These are phyloP conservation scores for Taeniopygia guttata DNA, from an alignment of 2,797 vertebrate species.

Conservation along the genomic window DNA sequence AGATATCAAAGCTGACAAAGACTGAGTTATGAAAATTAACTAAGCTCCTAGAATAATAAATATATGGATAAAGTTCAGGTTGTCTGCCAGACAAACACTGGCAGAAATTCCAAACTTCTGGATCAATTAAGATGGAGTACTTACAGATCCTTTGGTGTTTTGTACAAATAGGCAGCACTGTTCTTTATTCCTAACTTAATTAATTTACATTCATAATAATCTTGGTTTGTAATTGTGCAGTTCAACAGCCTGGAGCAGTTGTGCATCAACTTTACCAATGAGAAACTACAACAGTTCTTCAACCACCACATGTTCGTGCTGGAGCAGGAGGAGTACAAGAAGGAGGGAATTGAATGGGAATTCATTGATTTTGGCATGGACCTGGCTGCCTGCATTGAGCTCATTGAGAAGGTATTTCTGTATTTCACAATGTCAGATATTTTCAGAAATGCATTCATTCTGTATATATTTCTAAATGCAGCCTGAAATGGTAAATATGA, in stretches of 20 bases:
- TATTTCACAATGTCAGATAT: background rate
- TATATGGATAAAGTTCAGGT: background rate
- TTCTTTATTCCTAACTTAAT: background rate
- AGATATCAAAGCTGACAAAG: background rate
- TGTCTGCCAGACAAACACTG: background rate
- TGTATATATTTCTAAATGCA: background rate
- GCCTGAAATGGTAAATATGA: background rate
- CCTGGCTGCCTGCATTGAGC: background rate
- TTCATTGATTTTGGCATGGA: background rate
- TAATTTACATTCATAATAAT: background rate
- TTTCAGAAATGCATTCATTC: background rate
- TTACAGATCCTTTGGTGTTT: background rate
- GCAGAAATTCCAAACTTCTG: background rate
- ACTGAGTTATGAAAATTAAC: background rate
- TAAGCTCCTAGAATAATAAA: background rate
- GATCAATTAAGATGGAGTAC: background rate
- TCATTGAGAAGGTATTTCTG: background rate
- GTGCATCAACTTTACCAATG: constrained; percentile 90
- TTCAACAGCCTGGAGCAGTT: constrained; percentile 89
- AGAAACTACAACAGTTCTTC: constrained; percentile 85
- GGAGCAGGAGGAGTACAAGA: background rate
- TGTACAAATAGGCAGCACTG: background rate
- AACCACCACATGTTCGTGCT: constrained; percentile 77
- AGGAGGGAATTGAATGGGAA: background rate
- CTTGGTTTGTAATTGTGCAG: constrained; percentile 48